These are phyloP conservation scores for Nothoprocta pentlandii DNA, from an alignment of 2,113 vertebrate genomes.

Conservation along the genomic window DNA sequence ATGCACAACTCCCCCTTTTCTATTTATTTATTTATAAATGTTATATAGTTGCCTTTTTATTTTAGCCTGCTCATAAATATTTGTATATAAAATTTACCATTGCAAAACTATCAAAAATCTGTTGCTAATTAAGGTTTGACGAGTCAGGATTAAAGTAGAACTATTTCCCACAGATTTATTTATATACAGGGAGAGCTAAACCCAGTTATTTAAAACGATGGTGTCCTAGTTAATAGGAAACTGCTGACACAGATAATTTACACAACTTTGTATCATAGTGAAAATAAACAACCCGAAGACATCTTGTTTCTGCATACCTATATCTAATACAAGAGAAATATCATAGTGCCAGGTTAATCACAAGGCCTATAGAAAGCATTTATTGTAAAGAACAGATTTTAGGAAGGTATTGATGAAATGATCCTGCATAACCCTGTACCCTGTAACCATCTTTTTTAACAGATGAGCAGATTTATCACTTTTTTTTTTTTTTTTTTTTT, in stretches of 20 bases:
- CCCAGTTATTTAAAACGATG: background rate
- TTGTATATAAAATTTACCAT: background rate
- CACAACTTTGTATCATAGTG: background rate
- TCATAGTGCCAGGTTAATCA: background rate
- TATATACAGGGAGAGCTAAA: background rate
- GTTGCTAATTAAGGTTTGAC: background rate
- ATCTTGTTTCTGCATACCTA: background rate
- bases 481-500: constrained; percentile 9
- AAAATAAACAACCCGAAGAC: background rate
- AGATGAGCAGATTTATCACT: background rate
- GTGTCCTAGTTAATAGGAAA: background rate
- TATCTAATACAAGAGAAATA: background rate
- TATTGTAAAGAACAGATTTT: background rate
- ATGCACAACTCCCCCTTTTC: background rate
- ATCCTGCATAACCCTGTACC: background rate
- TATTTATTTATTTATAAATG: background rate
- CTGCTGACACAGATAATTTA: background rate
- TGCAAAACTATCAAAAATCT: background rate
- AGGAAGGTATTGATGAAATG: background rate
- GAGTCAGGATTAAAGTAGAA: background rate
- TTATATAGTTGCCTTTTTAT: background rate
- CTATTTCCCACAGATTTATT: background rate
- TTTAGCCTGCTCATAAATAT: accelerated
- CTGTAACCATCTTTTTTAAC: background rate
- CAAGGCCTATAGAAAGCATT: background rate